phyloP scores from a whole-genome alignment of 2,113 vertebrate species.

The Hydropotes inermis region DNA sequence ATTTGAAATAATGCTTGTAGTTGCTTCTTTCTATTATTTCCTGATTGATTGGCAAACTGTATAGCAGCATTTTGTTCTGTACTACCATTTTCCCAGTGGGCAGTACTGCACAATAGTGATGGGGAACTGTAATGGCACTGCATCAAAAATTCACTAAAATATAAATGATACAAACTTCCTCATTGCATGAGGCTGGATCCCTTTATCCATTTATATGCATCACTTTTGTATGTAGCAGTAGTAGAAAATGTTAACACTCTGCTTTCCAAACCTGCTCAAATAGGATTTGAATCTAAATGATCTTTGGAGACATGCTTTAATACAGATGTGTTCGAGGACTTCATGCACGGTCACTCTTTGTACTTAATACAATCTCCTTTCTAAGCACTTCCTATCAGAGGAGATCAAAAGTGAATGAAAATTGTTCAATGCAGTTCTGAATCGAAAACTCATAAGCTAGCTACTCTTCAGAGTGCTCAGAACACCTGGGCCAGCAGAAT shows the following conservation, averaged over 20 bases:
- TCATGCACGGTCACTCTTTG: constrained; percentile 9
- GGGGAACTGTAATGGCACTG: constrained; percentile 37
- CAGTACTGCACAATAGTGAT: constrained; percentile 34
- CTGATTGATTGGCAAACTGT: constrained; percentile 61
- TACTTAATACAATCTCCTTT: constrained; percentile 43
- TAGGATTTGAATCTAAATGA: constrained; percentile 13
- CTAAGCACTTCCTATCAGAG: constrained; percentile 31
- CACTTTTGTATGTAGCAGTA: not conserved
- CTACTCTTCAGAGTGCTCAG: constrained; percentile 48
- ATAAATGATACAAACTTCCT: constrained; percentile 57
- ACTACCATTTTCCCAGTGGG: constrained; percentile 59
- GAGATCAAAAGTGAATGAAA: constrained; percentile 55
- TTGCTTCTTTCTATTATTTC: constrained; percentile 41
- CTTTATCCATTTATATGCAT: constrained; percentile 47
- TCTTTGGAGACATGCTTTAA: constrained; percentile 24
- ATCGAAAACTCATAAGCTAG: constrained; percentile 56
- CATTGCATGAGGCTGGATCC: not conserved
- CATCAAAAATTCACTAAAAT: constrained; percentile 54
- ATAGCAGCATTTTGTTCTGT: constrained; percentile 21
- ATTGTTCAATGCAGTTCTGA: constrained; percentile 47
- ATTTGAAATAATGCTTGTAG: constrained; percentile 43
- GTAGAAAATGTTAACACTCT: constrained; percentile 26
- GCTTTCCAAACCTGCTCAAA: not conserved
- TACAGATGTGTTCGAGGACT: not conserved
- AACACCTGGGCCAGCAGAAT: constrained; percentile 58